Evolutionary conservation across 2,113 vertebrate genomes (phyloP), one percentile per base, ranked within the genome.

Genomic region (Anhinga anhinga): DNA sequence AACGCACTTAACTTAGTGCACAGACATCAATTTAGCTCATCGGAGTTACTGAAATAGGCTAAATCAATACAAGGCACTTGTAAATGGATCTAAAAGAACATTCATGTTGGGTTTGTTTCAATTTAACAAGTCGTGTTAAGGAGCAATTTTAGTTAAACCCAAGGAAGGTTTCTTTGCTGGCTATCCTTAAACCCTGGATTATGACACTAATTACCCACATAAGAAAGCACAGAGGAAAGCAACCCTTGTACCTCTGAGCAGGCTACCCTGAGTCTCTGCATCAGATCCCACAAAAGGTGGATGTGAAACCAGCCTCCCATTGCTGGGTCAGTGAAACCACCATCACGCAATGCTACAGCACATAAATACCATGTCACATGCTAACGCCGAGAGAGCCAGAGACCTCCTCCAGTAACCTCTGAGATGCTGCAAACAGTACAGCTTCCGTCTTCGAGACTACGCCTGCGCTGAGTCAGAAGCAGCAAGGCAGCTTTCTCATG

Each of bases 11-110:
- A 67, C 86, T 81, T 67, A 81, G 86, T 38, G 73, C 80, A 87
- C 73, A 95, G 94, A 76, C 83, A 93, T 84, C 95, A 93, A 9
- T 90, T 93, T 86, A 61, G 56, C 88, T 95, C 91, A 91, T 95
- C 83, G 53, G 91, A 89, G 77, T 69, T 92, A 89, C 94, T 87
- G 62, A 72, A 95, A 81, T 53, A 82, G 91, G 81, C 70, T 87
- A 82, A 82, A 97, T 97, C 96, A 93, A 97, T 96, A 96, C 53
- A 49, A 92, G 76, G 65, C 87, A 76, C 74, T 94, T 94, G 82
- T 88, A 95, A 94, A 83, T 55, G 88, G 85, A 92, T 93, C 95
- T 82, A 76, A 58, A 91, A 95, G 77, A 84, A 89, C 81, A 87
- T 76, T 69, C 73, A 67, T 25, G 61, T 10, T 29, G 67, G 81